Evolutionary conservation across 2,888 invertebrate genomes (phyloP), one percentile per base, ranked within the genome.

Genomic region (Caenorhabditis sp.): DNA sequence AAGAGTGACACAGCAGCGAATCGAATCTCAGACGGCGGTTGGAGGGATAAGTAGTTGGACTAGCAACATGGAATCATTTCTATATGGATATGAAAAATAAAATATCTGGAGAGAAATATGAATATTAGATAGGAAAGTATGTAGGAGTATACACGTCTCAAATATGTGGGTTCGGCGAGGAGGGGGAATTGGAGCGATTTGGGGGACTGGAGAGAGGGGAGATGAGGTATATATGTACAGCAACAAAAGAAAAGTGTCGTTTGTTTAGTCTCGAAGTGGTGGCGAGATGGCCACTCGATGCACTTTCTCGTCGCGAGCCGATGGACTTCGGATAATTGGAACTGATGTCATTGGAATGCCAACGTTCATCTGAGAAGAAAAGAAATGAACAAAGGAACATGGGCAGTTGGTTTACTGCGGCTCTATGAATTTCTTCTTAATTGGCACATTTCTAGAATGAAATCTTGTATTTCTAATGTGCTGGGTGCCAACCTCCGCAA

Each of bases 251-350:
- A 51, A 51, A 51, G 31, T 7, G 26, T 68, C 72, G 72, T 56
- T 66, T 35, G 54, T 68, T 61, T 75, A 77, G 66, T 82, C 77
- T 73, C 82, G 82, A 49, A 82, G 72, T 47, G 82, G 82, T 41
- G 82, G 82, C 58, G 82, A 82, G 24, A 77, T 77, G 41, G 72
- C 72, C 66, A 82, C 73, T 73, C 73, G 68, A 47, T 77, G 73
- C 54, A 79, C 70, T 63, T 79, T 79, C 41, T 73, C 80, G 80
- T 72, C 73, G 56, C 84, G 84, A 49, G 85, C 73, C 58, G 85
- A 80, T 64, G 85, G 81, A 82, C 85, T 85, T 82, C 85, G 66
- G 61, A 85, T 85, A 26, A 85, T 82, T 31, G 85, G 85, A 41
- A 85, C 82, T 24, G 81, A 75, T 49, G 82, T 80, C 79, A 80